Evolutionary conservation across 2,113 vertebrate genomes (phyloP).

Genomic region (Nerophis lumbriciformis): DNA sequence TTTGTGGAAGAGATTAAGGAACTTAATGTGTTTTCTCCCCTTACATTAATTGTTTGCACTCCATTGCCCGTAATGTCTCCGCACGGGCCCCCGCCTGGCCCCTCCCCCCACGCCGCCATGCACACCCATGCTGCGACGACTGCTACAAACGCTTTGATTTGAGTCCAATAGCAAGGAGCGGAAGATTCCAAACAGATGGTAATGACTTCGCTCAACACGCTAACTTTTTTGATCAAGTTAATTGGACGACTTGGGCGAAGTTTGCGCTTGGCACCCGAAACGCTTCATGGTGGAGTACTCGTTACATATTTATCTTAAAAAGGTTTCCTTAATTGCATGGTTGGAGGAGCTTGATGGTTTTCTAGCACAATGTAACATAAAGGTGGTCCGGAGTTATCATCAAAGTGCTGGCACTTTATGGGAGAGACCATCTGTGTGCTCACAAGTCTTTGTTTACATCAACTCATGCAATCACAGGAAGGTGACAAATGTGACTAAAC

Average conservation of each 20-base stretch:
- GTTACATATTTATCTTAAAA: constrained; percentile 50
- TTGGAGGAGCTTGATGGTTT: constrained; percentile 22
- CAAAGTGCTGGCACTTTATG: too few relatives aligned
- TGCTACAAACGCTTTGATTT: constrained; percentile 63
- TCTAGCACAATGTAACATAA: constrained; percentile 2
- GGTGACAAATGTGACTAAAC: too few relatives aligned
- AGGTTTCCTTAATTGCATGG: constrained; percentile 29
- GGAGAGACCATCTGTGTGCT: too few relatives aligned
- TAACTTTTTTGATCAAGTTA: constrained; percentile 72
- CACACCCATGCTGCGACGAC: constrained; percentile 52
- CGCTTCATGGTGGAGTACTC: constrained; percentile 55
- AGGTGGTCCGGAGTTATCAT: neutral
- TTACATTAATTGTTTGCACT: constrained; percentile 72
- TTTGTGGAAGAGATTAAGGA: constrained; percentile 66
- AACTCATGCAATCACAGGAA: too few relatives aligned
- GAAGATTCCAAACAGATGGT: constrained; percentile 70
- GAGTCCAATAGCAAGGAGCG: constrained; percentile 58
- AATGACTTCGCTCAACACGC: constrained; percentile 56
- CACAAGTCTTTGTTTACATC: too few relatives aligned
- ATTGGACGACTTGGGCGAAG: constrained; percentile 68
- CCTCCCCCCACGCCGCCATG: constrained; percentile 38
- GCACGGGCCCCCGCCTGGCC: constrained; percentile 26
- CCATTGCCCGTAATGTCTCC: constrained; percentile 63
- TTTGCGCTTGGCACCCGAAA: constrained; percentile 42
- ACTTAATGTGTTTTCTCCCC: constrained; percentile 63